A percentile compares a stretch with the other conserved stretches of the same genome.
These are phyloP conservation scores for Sebastes taczanowskii DNA, from an alignment of 2,797 vertebrate genomes.

Conservation along the genomic window DNA sequence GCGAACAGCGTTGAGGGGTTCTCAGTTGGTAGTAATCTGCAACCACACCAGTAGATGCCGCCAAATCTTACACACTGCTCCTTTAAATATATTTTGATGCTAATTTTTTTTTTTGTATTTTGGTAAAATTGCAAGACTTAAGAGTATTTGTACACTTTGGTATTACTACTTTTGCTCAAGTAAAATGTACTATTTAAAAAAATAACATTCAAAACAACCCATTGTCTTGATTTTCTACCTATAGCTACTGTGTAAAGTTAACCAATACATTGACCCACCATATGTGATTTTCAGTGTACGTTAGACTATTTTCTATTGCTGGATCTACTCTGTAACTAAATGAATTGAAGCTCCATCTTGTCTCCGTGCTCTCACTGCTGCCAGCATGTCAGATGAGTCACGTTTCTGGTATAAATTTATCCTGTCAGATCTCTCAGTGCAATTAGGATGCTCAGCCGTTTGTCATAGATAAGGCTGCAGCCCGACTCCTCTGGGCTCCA, in stretches of 20 bases:
- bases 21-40: too few species aligned
- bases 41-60: too few species aligned
- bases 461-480: constrained; percentile 73
- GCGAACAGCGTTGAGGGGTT: too few species aligned
- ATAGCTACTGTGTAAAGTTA: neutral
- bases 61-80: too few species aligned
- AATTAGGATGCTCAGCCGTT: constrained; percentile 78
- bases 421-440: constrained; percentile 73
- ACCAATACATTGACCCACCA: neutral
- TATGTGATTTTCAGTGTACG: neutral
- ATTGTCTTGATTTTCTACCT: neutral
- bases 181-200: neutral
- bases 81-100: too few species aligned
- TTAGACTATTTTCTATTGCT: neutral
- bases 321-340: neutral
- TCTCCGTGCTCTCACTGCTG: constrained; percentile 28
- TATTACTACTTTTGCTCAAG: neutral
- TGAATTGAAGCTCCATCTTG: constrained; percentile 16
- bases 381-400: constrained; percentile 60
- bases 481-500: constrained; percentile 61
- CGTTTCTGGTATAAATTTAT: constrained; percentile 71
- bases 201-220: neutral
- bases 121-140: too few species aligned
- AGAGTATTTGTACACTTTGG: neutral
- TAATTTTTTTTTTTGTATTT: neutral